Percentiles rank a stretch among this genome's conserved stretches.
phyloP scores from a whole-genome alignment of 2,113 vertebrate genomes.

The Dasyornis broadbenti region DNA sequence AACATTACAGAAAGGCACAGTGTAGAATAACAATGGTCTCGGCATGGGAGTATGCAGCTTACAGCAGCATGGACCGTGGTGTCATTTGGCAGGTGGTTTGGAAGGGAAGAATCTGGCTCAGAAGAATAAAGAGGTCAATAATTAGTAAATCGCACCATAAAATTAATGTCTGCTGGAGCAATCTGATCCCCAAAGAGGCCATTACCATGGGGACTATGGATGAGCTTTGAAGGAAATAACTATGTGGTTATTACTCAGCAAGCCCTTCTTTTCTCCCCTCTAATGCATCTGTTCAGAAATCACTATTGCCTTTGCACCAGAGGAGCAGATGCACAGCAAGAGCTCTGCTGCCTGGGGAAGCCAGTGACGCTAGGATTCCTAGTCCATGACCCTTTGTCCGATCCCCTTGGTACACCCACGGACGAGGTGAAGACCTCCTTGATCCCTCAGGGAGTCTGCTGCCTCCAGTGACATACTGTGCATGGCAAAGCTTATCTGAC shows the following conservation, averaged over 20 bases:
- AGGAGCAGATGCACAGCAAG: neutral
- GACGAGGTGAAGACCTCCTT: neutral
- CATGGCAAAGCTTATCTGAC: neutral
- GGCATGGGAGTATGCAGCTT: neutral
- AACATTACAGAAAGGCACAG: neutral
- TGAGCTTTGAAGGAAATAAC: slow-evolving; percentile 39
- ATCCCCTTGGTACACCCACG: neutral
- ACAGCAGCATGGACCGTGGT: neutral
- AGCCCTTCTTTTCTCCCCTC: neutral
- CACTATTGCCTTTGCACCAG: neutral
- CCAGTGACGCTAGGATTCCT: neutral
- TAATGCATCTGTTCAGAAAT: slow-evolving; percentile 7
- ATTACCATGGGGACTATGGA: slow-evolving; percentile 15
- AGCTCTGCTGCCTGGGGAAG: neutral
- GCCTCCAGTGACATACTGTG: neutral
- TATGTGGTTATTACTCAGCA: slow-evolving; percentile 16
- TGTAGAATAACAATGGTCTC: neutral
- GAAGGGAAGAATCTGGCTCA: slow-evolving; percentile 30
- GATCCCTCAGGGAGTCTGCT: neutral
- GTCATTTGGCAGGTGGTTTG: slow-evolving; percentile 31
- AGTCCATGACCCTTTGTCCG: neutral
- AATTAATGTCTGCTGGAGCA: slow-evolving; percentile 38
- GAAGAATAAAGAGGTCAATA: slow-evolving; percentile 44
- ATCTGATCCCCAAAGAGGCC: slow-evolving; percentile 22
- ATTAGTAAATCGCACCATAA: slow-evolving; percentile 54